Evolutionary conservation across 2,797 vertebrate genomes (phyloP).

Genomic region (Notamacropus eugenii): DNA sequence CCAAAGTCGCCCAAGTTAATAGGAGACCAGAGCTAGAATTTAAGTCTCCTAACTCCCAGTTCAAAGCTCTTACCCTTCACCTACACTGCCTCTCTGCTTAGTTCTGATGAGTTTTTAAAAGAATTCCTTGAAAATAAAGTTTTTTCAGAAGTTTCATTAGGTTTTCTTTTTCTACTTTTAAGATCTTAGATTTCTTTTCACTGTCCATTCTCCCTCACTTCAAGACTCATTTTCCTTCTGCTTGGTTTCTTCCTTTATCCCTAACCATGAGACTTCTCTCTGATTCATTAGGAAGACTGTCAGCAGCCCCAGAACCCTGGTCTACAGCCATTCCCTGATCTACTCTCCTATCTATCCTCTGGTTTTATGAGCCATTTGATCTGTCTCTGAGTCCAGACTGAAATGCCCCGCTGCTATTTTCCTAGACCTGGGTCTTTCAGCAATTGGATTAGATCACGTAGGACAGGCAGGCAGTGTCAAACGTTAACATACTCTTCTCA

Average conservation of each 20-base stretch:
- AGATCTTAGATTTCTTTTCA: constrained; percentile 25
- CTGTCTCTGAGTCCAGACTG: neutral
- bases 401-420: neutral
- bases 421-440: neutral
- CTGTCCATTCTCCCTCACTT: neutral
- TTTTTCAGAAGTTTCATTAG: constrained; percentile 18
- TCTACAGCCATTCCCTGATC: neutral
- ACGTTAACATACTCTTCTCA: constrained; percentile 5
- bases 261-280: neutral
- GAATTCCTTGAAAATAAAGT: neutral
- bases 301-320: neutral
- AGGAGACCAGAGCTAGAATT: neutral
- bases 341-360: neutral
- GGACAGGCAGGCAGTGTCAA: neutral
- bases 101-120: neutral
- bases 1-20: neutral
- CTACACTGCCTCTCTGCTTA: neutral
- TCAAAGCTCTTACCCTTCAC: neutral
- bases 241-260: neutral
- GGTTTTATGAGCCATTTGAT: neutral
- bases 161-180: constrained; percentile 9
- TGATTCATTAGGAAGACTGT: neutral
- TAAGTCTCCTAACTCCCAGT: neutral
- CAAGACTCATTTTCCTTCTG: constrained; percentile 38
- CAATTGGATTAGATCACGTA: constrained; percentile 7